Conservation (phyloP, 2,113 vertebrate species). For the Chloroceryle aenea region DNA sequence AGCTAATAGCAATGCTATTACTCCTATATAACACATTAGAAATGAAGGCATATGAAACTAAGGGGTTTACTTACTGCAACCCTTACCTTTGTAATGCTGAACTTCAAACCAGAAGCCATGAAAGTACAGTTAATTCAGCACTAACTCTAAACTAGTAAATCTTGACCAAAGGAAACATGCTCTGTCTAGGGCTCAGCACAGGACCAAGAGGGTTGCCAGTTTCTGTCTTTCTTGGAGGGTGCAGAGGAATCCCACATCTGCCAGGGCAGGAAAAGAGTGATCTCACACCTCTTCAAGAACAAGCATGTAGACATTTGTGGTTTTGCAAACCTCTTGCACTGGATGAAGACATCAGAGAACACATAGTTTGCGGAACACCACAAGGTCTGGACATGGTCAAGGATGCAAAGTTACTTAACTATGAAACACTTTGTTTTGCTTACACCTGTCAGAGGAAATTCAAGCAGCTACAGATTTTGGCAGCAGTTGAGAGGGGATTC, state of each 20-base stretch:
- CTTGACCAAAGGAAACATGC: neutral
- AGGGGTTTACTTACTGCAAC: neutral
- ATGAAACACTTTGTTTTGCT: neutral
- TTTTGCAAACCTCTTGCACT: neutral
- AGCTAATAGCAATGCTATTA: neutral
- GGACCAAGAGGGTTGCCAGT: neutral
- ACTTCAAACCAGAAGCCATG: neutral
- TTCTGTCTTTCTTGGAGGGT: neutral
- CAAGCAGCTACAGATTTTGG: neutral
- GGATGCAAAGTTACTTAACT: neutral
- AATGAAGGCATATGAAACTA: neutral
- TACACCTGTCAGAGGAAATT: neutral
- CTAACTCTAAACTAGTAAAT: neutral
- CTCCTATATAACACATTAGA: neutral
- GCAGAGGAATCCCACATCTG: too few species aligned
- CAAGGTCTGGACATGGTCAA: neutral
- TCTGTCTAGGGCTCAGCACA: neutral
- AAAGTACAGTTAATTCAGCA: neutral
- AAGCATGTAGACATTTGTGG: neutral
- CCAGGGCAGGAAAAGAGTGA: neutral
- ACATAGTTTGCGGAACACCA: neutral
- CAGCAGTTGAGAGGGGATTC: neutral
- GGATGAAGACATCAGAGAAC: neutral
- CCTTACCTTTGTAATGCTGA: neutral
- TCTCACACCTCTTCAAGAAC: neutral